Evolutionary conservation across 1,140 invertebrate genomes (phyloP).

Genomic region (Drosophila pectinifera): DNA sequence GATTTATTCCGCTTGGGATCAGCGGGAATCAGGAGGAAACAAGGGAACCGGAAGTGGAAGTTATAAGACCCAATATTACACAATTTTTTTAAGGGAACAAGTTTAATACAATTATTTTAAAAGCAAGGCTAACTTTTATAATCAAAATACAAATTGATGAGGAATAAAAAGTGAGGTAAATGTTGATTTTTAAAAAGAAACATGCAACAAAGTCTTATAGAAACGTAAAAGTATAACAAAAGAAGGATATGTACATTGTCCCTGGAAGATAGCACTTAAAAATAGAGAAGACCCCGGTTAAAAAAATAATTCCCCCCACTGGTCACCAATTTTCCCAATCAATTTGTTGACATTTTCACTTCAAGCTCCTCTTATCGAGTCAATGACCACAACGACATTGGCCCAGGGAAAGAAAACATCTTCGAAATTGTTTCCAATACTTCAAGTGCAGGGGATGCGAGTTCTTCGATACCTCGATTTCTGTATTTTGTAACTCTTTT

Average conservation of each 20-base stretch:
- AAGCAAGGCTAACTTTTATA: not conserved
- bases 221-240: not conserved
- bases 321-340: slow-evolving; percentile 13
- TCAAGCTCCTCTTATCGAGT: slow-evolving; percentile 41
- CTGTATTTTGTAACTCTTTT: slow-evolving; percentile 16
- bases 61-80: not conserved
- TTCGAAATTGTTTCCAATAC: slow-evolving; percentile 51
- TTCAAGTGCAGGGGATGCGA: slow-evolving; percentile 32
- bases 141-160: no score
- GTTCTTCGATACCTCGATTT: slow-evolving; percentile 4
- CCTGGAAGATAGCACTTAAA: not conserved
- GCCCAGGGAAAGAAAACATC: slow-evolving; percentile 30
- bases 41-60: not conserved
- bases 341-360: slow-evolving; percentile 70
- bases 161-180: no score
- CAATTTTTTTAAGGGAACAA: no score
- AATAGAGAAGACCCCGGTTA: not conserved
- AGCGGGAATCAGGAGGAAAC: not conserved
- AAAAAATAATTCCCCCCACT: not conserved
- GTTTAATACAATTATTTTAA: no score
- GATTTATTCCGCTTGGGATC: slow-evolving; percentile 20
- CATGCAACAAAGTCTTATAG: not conserved
- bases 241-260: not conserved
- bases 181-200: not conserved
- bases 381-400: slow-evolving; percentile 39